These are phyloP conservation scores for Tillus elongatus DNA, from an alignment of 2,888 invertebrate genomes.

Conservation along the genomic window DNA sequence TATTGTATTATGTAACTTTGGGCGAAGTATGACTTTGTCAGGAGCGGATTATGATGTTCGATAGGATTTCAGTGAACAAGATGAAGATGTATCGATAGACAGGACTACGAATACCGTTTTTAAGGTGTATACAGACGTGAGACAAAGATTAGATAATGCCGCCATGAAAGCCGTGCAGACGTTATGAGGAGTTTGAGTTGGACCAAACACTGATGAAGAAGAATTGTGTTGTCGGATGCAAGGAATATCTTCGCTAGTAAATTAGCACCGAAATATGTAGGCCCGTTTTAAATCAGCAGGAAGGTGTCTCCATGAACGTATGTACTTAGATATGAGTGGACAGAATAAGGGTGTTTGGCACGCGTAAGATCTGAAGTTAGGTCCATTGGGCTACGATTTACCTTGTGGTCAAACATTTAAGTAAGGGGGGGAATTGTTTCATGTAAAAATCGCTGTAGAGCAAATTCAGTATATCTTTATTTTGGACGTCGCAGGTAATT, in stretches of 20 bases:
- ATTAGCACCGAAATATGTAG: conserved; percentile 9
- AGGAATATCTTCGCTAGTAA: conserved; percentile 7
- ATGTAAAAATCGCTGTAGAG: no score
- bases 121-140: no score
- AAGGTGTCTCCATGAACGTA: conserved; percentile 10
- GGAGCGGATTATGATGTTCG: conserved; percentile 10
- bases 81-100: no score
- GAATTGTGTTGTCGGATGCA: conserved; percentile 12
- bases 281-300: conserved; percentile 7
- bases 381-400: no score
- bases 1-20: conserved; percentile 20
- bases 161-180: no score
- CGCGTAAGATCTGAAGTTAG: conserved; percentile 7
- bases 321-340: conserved; percentile 6
- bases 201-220: conserved; percentile 5
- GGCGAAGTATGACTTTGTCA: conserved; percentile 15
- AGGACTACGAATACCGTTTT: no score
- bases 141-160: no score
- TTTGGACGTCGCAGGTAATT: no score
- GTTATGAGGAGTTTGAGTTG: conserved; percentile 5
- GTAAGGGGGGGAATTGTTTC: no score
- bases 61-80: not conserved
- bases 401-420: no score
- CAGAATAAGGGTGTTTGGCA: conserved; percentile 9
- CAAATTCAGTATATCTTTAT: no score